Percentiles rank a stretch among this genome's conserved stretches.
phyloP scores from a whole-genome alignment of 2,113 vertebrate species.

The Podiceps cristatus region DNA sequence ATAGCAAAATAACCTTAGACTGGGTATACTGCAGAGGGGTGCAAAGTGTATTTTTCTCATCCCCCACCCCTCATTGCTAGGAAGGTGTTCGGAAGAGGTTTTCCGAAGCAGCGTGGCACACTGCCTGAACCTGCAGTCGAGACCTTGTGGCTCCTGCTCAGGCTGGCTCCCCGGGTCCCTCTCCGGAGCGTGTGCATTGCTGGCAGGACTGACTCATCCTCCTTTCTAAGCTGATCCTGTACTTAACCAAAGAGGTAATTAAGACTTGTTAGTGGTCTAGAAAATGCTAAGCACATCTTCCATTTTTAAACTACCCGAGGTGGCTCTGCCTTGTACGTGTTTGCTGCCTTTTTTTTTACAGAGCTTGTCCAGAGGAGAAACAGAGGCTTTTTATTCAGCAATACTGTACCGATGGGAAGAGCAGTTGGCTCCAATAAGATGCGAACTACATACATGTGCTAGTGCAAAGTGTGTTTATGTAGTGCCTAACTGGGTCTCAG shows the following conservation, averaged over 20 bases:
- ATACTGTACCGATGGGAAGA: not conserved
- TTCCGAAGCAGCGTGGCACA: not conserved
- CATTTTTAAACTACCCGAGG: not conserved
- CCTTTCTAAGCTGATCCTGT: not conserved
- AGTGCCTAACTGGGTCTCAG: not conserved
- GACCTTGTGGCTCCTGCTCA: not conserved
- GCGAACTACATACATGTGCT: rapidly evolving
- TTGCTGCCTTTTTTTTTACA: not conserved
- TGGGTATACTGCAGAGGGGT: not conserved
- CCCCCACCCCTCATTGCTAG: not conserved
- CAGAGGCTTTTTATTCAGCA: not conserved
- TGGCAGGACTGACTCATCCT: conserved; percentile 5
- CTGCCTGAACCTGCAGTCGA: not conserved
- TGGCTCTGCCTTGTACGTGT: rapidly evolving
- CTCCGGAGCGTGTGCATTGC: not conserved
- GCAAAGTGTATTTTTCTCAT: not conserved
- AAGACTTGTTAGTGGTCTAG: not conserved
- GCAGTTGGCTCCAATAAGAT: not conserved
- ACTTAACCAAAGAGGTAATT: not conserved
- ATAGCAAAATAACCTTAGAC: not conserved
- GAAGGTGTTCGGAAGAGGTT: not conserved
- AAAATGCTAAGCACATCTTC: not conserved
- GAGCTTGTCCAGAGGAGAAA: not conserved
- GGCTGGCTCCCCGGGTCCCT: not conserved
- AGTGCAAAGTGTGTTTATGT: not conserved